Base-by-base conservation (phyloP, 2,113 vertebrate genomes). In the Rutilus rutilus region DNA sequence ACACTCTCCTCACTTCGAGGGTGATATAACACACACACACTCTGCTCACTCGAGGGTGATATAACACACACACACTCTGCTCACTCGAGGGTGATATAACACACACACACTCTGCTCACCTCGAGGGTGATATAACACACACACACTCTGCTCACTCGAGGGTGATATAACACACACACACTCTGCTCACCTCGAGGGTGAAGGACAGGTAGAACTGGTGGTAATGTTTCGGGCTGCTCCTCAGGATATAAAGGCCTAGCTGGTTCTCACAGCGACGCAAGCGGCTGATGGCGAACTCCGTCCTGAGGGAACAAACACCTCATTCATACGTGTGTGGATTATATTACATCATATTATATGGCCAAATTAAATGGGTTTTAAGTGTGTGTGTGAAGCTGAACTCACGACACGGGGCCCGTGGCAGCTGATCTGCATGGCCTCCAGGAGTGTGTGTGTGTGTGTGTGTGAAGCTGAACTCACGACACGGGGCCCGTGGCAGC, bases 131-230 rank as follows among this genome's bases (percentile, higher is more conserved):
- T 33, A 33, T 3, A 0, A 33, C 30, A 33, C 30, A 33, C 30
- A 33, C 30, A 33, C 30, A 33, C 30, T 27, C 27, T 27, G 27
- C 33, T 33, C 33, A 33, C 33, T 33, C 33, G 33, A 33, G 33
- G 33, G 33, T 33, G 3, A 33, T 33, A 33, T 3, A 0, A 33
- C 5, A 6, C 33, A 33, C 33, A 33, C 30, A 33, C 30, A 3
- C 30, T 3, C 30, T 33, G 2, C 30, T 33, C 91, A 99, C 98
- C 97, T 96, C 97, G 19, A 99, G 90, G 42, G 97, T 96, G 91
- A 99, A 98, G 23, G 97, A 99, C 93, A 99, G 95, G 90, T 98
- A 99, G 91, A 96, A 99, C 73, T 97, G 97, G 91, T 97, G 95
- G 75, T 97, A 99, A 82, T 99, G 97, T 90, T 97, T 97, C 82